phyloP scores from a whole-genome alignment of 1,140 invertebrate genomes.

The Aricia agestis region DNA sequence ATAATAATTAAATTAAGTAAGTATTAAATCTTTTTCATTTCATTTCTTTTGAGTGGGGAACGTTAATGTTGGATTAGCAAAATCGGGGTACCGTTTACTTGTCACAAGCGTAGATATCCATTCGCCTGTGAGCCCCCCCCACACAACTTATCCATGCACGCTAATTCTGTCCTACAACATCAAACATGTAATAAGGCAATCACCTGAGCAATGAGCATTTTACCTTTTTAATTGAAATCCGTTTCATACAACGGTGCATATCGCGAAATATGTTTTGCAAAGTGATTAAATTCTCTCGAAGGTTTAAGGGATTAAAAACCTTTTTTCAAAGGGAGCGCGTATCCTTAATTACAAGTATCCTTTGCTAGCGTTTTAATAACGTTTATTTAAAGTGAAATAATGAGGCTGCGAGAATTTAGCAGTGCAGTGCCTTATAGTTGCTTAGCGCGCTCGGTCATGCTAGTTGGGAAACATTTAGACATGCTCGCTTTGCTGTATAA shows the following conservation, averaged over 20 bases:
- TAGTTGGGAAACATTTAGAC: background rate
- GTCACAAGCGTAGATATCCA: background rate
- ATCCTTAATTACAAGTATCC: background rate
- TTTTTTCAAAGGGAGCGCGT: background rate
- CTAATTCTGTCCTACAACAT: background rate
- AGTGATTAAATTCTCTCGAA: slow-evolving; percentile 1
- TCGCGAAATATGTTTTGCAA: slow-evolving; percentile 1
- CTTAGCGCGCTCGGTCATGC: background rate
- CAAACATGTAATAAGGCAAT: background rate
- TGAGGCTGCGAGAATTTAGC: slow-evolving; percentile 30
- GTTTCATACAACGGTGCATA: background rate
- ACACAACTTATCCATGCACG: background rate
- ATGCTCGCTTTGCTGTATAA: background rate
- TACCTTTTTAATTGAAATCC: slow-evolving; percentile 1
- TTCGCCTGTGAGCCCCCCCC: background rate
- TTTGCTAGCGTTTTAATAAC: slow-evolving; percentile 20
- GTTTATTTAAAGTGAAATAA: slow-evolving; percentile 38
- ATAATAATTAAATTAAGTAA: too few relatives aligned
- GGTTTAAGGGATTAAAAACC: slow-evolving; percentile 1
- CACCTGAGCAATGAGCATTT: background rate
- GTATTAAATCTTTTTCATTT: too few relatives aligned
- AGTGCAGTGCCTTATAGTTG: slow-evolving; percentile 10
- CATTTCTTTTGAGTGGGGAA: too few relatives aligned
- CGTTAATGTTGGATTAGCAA: too few relatives aligned
- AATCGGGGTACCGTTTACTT: background rate